These are phyloP conservation scores for Sceloporus tristichus DNA, from an alignment of 2,113 vertebrate species.

Conservation along the genomic window DNA sequence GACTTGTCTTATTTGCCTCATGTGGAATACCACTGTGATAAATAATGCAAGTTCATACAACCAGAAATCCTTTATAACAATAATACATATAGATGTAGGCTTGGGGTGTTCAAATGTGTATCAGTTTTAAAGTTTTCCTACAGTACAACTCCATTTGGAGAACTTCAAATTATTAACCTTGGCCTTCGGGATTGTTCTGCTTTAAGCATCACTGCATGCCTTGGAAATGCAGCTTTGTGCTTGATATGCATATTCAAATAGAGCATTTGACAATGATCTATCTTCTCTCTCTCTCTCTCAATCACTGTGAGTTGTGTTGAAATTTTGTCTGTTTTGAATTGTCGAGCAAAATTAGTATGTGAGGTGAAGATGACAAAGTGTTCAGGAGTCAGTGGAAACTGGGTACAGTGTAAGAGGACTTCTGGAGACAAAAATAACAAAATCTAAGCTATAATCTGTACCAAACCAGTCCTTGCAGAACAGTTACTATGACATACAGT, in stretches of 20 bases:
- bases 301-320: background rate
- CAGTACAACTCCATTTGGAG: background rate
- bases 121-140: background rate
- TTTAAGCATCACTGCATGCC: background rate
- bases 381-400: background rate
- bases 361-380: background rate
- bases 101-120: background rate
- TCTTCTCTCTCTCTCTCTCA: background rate
- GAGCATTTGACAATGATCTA: background rate
- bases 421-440: background rate
- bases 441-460: background rate
- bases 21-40: background rate
- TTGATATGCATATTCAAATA: constrained; percentile 5
- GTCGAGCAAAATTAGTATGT: background rate
- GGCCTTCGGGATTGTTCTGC: constrained; percentile 8
- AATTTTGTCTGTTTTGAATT: background rate
- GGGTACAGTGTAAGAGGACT: no score
- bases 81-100: background rate
- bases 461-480: background rate
- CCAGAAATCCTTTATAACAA: background rate
- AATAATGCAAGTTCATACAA: background rate
- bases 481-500: background rate
- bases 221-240: constrained; percentile 4
- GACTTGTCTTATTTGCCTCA: background rate
- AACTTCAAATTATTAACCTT: constrained; percentile 11